These are phyloP conservation scores for Platysternon megacephalum DNA, from an alignment of 2,113 vertebrate species.

Conservation along the genomic window DNA sequence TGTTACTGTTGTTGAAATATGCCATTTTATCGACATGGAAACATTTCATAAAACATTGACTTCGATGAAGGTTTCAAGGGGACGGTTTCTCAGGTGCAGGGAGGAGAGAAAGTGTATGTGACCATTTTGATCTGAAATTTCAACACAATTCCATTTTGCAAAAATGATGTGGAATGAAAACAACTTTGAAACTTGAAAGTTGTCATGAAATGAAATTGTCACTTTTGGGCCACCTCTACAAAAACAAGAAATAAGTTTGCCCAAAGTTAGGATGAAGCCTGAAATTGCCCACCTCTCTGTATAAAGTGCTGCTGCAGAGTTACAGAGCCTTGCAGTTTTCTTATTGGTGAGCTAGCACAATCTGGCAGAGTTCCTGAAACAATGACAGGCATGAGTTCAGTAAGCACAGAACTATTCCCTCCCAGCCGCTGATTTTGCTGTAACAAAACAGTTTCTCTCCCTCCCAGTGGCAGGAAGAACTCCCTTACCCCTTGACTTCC, in stretches of 20 bases:
- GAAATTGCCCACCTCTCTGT: not conserved
- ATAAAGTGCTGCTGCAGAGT: not conserved
- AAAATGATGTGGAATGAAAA: not conserved
- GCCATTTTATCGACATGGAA: too few species aligned
- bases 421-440: not conserved
- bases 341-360: not conserved
- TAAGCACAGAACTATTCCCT: not conserved
- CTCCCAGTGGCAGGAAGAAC: not conserved
- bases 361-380: not conserved
- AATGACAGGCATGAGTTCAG: fast-evolving
- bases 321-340: not conserved
- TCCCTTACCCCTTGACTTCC: not conserved
- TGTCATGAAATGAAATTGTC: not conserved
- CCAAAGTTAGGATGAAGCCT: not conserved
- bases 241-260: not conserved
- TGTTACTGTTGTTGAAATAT: too few species aligned
- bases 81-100: not conserved
- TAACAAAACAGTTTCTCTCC: not conserved
- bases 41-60: too few species aligned
- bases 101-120: not conserved
- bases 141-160: not conserved
- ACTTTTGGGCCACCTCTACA: not conserved
- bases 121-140: not conserved
- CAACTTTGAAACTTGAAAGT: not conserved
- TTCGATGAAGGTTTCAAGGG: too few species aligned